Conservation (phyloP, 1,140 invertebrate genomes). For the Harlomillsia oculata region DNA sequence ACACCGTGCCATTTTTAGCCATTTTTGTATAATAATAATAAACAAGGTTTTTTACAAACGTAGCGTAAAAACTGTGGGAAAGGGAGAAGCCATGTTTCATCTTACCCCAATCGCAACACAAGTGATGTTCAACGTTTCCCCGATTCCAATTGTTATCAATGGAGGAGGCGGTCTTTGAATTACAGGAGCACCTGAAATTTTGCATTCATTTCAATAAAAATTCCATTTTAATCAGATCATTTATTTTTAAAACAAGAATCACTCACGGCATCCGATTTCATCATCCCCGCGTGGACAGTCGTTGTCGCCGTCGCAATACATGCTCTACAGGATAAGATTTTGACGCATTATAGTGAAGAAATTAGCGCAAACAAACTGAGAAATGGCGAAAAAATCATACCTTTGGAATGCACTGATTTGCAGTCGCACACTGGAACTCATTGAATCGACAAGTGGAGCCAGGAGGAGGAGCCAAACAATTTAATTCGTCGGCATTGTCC, state of each 20-base stretch:
- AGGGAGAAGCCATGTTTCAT: no score
- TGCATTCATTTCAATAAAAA: background rate
- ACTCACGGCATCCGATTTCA: constrained; percentile 82
- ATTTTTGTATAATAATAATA: background rate
- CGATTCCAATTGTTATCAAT: constrained; percentile 56
- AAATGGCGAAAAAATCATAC: background rate
- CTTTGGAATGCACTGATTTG: constrained; percentile 77
- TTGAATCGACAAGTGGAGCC: constrained; percentile 62
- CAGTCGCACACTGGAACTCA: constrained; percentile 70
- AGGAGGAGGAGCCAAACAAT: constrained; percentile 42
- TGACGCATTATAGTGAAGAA: background rate
- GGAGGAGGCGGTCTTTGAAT: constrained; percentile 59
- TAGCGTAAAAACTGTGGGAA: no score
- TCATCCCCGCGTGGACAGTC: constrained; percentile 85
- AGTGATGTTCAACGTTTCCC: constrained; percentile 62
- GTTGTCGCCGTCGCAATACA: constrained; percentile 79
- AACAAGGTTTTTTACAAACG: no score
- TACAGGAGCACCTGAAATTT: constrained; percentile 46
- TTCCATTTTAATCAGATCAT: background rate
- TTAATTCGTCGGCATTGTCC: constrained; percentile 69
- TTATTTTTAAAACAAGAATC: background rate
- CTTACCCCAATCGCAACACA: constrained; percentile 75
- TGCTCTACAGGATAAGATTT: constrained; percentile 45
- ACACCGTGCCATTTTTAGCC: background rate
- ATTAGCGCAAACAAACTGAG: background rate